phyloP scores from a whole-genome alignment of 1,140 invertebrate genomes.

The Tyrophagus putrescentiae region DNA sequence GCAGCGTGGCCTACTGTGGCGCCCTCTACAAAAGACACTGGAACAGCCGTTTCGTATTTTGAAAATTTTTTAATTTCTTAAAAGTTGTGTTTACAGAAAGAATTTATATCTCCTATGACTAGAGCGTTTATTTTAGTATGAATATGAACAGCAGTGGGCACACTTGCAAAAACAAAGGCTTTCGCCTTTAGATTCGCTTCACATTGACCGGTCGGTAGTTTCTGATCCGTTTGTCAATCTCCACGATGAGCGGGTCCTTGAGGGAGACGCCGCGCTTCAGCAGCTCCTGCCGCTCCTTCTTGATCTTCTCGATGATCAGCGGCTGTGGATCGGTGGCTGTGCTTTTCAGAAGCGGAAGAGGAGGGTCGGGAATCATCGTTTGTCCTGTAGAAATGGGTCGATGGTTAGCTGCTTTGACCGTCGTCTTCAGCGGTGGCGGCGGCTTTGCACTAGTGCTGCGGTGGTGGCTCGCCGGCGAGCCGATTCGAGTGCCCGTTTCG shows the following conservation, averaged over 20 bases:
- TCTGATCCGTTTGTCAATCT: constrained; percentile 9
- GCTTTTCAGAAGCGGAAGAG: neutral
- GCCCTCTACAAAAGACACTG: no score
- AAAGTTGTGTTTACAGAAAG: no score
- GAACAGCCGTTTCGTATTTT: no score
- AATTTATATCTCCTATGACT: no score
- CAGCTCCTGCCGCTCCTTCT: constrained; percentile 13
- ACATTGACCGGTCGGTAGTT: neutral
- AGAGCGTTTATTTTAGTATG: no score
- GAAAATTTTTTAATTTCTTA: no score
- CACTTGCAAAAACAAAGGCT: no score
- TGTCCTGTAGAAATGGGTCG: neutral
- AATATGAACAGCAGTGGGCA: no score
- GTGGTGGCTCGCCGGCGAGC: no score
- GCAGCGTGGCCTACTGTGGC: no score
- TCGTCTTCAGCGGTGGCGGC: neutral
- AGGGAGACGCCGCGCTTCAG: neutral
- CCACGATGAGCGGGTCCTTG: constrained; percentile 18
- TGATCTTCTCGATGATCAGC: neutral
- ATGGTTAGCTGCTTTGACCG: neutral
- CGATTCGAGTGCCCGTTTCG: no score
- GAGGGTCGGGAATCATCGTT: no score
- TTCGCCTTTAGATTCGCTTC: constrained; percentile 7
- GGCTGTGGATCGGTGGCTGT: neutral
- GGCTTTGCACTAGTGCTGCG: neutral